Percentiles rank a stretch among this genome's conserved stretches.
These are phyloP conservation scores for Halotydeus destructor DNA, from an alignment of 1,140 invertebrate genomes.

Conservation along the genomic window DNA sequence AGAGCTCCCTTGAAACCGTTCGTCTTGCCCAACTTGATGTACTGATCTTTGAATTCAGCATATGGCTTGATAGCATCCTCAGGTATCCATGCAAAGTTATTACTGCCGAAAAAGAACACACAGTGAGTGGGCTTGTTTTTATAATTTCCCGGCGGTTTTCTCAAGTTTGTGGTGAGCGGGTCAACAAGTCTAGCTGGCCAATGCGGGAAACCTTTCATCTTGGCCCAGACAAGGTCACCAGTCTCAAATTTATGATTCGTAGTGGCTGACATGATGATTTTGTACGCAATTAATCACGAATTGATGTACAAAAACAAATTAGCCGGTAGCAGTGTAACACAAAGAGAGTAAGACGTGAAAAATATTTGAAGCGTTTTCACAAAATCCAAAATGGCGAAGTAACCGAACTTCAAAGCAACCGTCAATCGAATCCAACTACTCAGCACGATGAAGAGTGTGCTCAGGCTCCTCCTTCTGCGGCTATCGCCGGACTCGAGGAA, in stretches of 20 bases:
- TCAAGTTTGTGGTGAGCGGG: constrained; percentile 17
- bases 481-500: no score
- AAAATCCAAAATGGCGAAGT: not conserved
- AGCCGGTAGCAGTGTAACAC: not conserved
- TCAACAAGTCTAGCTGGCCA: constrained; percentile 23
- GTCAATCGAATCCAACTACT: no score
- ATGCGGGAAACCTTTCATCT: constrained; percentile 23
- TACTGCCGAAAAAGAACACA: constrained; percentile 78
- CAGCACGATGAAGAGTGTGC: no score
- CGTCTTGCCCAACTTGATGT: constrained; percentile 53
- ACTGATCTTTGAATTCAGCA: constrained; percentile 51
- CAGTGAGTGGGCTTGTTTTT: constrained; percentile 41
- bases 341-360: not conserved
- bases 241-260: constrained; percentile 9
- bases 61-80: constrained; percentile 60
- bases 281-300: not conserved
- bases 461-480: no score
- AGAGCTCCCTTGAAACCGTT: constrained; percentile 60
- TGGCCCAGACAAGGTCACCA: constrained; percentile 22
- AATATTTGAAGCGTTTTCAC: not conserved
- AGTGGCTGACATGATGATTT: not conserved
- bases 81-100: constrained; percentile 40
- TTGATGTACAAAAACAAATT: not conserved
- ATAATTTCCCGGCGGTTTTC: not conserved
- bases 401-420: not conserved